Evolutionary conservation across 64 coral and sea anemone species (phyloP).

Genomic region (Pocillopora damicornis): DNA sequence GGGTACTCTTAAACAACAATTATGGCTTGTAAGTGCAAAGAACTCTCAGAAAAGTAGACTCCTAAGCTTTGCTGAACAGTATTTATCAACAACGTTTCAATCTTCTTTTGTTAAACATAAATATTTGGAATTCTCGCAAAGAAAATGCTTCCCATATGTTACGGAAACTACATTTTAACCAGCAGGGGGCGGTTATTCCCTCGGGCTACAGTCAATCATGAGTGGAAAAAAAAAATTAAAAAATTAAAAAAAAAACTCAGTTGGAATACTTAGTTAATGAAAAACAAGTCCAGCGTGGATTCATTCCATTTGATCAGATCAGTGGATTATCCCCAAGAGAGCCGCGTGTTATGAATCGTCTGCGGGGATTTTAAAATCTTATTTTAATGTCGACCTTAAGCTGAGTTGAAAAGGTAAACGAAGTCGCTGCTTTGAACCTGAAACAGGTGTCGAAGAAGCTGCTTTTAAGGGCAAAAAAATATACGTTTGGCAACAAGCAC

Average conservation of each 20-base stretch:
- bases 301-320: not conserved
- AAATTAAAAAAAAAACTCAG: not conserved
- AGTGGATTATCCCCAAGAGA: not conserved
- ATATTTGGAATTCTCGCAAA: conserved; percentile 7
- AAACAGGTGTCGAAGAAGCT: not conserved
- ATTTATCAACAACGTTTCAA: not conserved
- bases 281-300: not conserved
- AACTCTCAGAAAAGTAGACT: not conserved
- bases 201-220: not conserved
- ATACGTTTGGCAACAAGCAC: not conserved
- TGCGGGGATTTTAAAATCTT: not conserved
- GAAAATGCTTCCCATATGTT: not conserved
- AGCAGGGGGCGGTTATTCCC: conserved; percentile 1
- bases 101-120: conserved; percentile 3
- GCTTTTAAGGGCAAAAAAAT: not conserved
- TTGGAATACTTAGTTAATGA: not conserved
- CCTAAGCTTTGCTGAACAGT: not conserved
- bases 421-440: not conserved
- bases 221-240: not conserved
- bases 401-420: not conserved
- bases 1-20: not conserved
- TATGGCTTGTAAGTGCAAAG: not conserved
- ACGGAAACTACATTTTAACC: not conserved
- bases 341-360: not conserved
- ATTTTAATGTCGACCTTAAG: not conserved